Evolutionary conservation across 2,113 vertebrate genomes (phyloP).

Genomic region (Bothrops jararaca): DNA sequence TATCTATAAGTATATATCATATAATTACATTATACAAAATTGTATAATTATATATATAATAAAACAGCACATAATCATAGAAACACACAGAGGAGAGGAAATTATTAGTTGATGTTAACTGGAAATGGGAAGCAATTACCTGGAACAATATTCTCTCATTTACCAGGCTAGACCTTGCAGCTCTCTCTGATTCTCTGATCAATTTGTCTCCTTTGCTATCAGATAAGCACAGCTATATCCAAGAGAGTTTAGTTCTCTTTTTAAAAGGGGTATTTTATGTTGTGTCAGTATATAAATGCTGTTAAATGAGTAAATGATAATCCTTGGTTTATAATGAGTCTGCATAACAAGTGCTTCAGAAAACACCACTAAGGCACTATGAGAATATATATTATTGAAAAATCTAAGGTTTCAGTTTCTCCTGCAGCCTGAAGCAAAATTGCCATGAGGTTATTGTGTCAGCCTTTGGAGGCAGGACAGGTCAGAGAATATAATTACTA

Average conservation of each 20-base stretch:
- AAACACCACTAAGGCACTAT: neutral
- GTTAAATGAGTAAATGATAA: neutral
- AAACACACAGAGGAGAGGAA: neutral
- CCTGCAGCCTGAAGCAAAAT: neutral
- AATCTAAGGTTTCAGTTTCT: neutral
- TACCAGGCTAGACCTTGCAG: neutral
- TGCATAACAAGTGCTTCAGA: neutral
- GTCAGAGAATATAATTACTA: neutral
- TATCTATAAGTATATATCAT: neutral
- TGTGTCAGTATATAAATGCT: neutral
- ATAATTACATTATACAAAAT: neutral
- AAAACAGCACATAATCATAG: neutral
- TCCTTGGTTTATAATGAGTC: neutral
- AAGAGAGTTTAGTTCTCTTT: neutral
- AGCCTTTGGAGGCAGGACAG: neutral
- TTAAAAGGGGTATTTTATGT: neutral
- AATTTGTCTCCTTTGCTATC: neutral
- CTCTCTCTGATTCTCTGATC: neutral
- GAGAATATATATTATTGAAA: neutral
- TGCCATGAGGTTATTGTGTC: neutral
- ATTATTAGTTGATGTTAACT: neutral
- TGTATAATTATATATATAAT: neutral
- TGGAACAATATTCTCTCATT: neutral
- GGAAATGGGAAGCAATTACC: neutral
- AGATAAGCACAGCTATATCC: neutral